Percentiles rank a stretch among this genome's conserved stretches.
Evolutionary conservation across 2,113 vertebrate species (phyloP).

Genomic region (Sisor rabdophorus): DNA sequence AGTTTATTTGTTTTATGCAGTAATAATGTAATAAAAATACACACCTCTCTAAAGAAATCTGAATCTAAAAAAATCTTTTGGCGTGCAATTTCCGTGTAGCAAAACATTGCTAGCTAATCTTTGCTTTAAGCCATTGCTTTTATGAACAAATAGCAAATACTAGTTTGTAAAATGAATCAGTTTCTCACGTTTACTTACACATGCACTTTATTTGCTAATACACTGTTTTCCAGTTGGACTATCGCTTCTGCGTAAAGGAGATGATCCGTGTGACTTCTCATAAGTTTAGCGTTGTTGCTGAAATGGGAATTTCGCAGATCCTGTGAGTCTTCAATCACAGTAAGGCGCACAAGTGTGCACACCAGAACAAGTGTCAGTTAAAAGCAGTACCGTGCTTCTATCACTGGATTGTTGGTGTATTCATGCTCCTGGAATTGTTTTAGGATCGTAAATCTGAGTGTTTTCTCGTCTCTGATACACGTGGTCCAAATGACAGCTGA

Average conservation of each 20-base stretch:
- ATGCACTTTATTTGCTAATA: neutral
- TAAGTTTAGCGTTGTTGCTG: slow-evolving; percentile 5
- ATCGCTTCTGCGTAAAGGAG: neutral
- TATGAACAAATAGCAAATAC: neutral
- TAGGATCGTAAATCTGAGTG: neutral
- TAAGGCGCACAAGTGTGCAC: slow-evolving; percentile 51
- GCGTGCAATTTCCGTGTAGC: neutral
- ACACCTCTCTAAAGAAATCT: neutral
- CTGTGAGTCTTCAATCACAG: slow-evolving; percentile 65
- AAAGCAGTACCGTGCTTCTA: neutral
- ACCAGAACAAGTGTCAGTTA: neutral
- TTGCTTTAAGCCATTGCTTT: neutral
- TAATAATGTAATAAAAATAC: too few relatives aligned
- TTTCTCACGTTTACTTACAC: neutral
- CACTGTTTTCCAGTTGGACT: neutral
- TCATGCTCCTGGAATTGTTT: neutral
- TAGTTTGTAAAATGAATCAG: too few relatives aligned
- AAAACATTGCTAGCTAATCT: neutral
- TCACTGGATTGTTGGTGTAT: neutral
- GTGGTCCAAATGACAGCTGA: neutral
- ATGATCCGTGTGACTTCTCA: slow-evolving; percentile 1
- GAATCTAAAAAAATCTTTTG: too few relatives aligned
- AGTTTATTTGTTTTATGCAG: neutral
- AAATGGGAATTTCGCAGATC: slow-evolving; percentile 43
- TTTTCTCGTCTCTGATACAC: neutral